phyloP scores from a whole-genome alignment of 2,888 invertebrate species.

The Diarsia dahlii region DNA sequence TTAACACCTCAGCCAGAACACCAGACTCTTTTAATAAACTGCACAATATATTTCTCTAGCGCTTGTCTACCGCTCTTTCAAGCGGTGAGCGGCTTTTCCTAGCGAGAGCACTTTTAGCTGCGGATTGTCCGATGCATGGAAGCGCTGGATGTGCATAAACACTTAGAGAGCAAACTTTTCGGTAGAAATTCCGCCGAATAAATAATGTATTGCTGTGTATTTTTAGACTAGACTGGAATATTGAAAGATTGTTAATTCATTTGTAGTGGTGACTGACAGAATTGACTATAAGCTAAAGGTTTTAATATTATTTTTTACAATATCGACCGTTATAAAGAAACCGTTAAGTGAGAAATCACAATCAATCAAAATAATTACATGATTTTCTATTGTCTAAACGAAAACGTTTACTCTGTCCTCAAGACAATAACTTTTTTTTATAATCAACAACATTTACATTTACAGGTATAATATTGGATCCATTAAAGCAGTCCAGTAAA shows the following conservation, averaged over 20 bases:
- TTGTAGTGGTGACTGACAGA: not conserved
- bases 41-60: constrained; percentile 7
- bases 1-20: not conserved
- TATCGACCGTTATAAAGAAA: not conserved
- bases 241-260: not conserved
- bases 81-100: constrained; percentile 40
- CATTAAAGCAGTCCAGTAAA: not conserved
- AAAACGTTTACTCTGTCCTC: not conserved
- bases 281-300: not conserved
- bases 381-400: not conserved
- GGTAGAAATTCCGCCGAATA: constrained; percentile 10
- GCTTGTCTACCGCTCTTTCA: constrained; percentile 32
- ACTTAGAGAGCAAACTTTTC: constrained; percentile 20
- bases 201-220: constrained; percentile 21
- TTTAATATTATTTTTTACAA: not conserved
- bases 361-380: not conserved
- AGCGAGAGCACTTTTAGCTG: constrained; percentile 31
- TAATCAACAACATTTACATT: not conserved
- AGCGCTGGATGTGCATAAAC: constrained; percentile 22
- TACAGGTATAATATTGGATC: constrained; percentile 5
- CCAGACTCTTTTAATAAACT: not conserved
- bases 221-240: constrained; percentile 2
- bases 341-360: not conserved
- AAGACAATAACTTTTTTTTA: not conserved
- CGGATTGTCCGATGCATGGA: constrained; percentile 38